These are phyloP conservation scores for Stramonita haemastoma DNA, from an alignment of 2,888 invertebrate species.

Conservation along the genomic window DNA sequence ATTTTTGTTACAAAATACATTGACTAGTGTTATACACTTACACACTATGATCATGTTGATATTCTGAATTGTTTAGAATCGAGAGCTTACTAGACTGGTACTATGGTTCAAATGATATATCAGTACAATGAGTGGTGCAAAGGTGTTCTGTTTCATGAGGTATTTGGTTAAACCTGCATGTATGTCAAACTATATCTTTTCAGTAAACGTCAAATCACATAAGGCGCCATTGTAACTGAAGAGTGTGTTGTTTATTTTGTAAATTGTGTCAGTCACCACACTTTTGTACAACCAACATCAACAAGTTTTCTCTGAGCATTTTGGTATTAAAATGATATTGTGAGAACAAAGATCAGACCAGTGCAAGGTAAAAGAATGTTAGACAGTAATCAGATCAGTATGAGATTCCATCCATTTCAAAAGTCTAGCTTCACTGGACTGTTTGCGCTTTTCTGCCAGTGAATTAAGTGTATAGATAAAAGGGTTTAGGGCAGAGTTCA, in stretches of 20 bases:
- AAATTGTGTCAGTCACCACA: background rate
- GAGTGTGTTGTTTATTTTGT: background rate
- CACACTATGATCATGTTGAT: background rate
- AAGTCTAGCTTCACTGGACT: background rate
- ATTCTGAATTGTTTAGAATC: background rate
- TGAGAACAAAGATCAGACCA: too few relatives aligned
- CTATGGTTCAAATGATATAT: background rate
- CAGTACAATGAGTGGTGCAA: background rate
- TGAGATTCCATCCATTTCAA: slow-evolving; percentile 10
- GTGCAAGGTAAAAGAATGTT: too few relatives aligned
- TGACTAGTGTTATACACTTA: background rate
- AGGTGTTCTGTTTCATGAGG: background rate
- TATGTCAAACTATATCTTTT: background rate
- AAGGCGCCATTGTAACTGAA: background rate
- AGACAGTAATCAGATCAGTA: background rate
- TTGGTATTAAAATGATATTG: too few relatives aligned
- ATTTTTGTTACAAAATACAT: background rate
- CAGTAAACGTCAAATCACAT: background rate
- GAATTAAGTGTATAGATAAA: background rate
- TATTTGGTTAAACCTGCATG: background rate
- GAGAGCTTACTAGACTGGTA: background rate
- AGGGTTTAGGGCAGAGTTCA: background rate
- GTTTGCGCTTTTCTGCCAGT: background rate
- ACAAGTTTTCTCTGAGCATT: too few relatives aligned
- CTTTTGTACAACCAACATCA: background rate